Base-by-base conservation (phyloP, 1,140 invertebrate genomes). In the Notospermus geniculatus region DNA sequence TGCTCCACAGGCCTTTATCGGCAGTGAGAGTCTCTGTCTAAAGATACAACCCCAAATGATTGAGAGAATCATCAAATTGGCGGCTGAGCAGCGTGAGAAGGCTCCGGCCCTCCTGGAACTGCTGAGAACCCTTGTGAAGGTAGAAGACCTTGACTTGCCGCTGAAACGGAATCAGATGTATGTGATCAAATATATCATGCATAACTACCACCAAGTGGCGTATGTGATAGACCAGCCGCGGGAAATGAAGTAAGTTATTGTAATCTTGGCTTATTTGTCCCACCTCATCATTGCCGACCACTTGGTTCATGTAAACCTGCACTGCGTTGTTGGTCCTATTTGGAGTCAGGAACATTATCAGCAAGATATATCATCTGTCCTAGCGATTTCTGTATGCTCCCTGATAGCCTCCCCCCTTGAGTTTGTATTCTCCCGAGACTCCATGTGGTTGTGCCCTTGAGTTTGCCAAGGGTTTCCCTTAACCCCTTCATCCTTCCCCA, bases 101-200 rank as follows among this genome's bases (percentile, higher is more conserved):
- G 77, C 76, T 15, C 76, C 78, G 4, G 76, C 80, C 62, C 78
- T 82, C 45, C 70, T 80, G 29, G 75, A 78, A 41, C 68, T 82
- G 9, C 68, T 82, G 1, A 72, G 74, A 27, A 71, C 74, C 2
- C 64, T 80, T 23, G 78, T 80, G 15, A 79, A 80, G 64, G 79
- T 81, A 1, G 77, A 80, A 54, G 75, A 75, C 9, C 71, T 79
- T 7, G 77, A 80, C 55, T 57, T 82, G 45, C 76, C 80, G 11
- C 73, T 82, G 59, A 82, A 82, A 64, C 60, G 79, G n/a, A 82
- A 82, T 53, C 80, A 79, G 60, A 72, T 71, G 15, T 71, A 75
- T 11, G 78, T 79, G 4, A 82, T 82, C 78, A 82, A 82, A 63
- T 80, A 80, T 59, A 73, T 82, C 58, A 82, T 82, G 80, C 78